phyloP scores from a whole-genome alignment of 2,113 vertebrate genomes.

The Sylvilagus bachmani region DNA sequence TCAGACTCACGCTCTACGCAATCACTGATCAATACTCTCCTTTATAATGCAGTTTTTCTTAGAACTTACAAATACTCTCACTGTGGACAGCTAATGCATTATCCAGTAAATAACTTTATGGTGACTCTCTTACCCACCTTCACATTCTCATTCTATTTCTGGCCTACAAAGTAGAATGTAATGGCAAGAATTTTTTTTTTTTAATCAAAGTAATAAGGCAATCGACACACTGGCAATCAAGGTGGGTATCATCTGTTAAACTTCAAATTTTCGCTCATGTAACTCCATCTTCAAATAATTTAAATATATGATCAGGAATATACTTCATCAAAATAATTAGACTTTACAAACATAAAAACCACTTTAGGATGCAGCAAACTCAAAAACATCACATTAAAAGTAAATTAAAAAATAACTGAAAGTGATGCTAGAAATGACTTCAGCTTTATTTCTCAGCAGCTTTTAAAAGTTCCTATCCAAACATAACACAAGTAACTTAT shows the following conservation, averaged over 20 bases:
- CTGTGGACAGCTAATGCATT: constrained; percentile 45
- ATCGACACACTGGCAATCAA: background rate
- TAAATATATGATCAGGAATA: constrained; percentile 52
- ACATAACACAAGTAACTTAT: background rate
- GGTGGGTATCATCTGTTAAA: background rate
- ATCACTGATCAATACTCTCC: constrained; percentile 61
- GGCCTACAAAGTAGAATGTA: constrained; percentile 50
- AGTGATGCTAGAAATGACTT: background rate
- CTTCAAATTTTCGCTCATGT: constrained; percentile 22
- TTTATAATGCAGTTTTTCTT: constrained; percentile 59
- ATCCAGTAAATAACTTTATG: constrained; percentile 6
- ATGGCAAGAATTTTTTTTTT: constrained; percentile 38
- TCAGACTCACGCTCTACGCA: constrained; percentile 62
- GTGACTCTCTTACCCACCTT: background rate
- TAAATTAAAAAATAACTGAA: constrained; percentile 47
- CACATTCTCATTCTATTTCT: constrained; percentile 43
- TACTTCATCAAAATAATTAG: constrained; percentile 52
- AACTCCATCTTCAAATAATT: constrained; percentile 56
- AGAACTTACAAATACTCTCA: constrained; percentile 37
- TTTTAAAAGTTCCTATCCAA: constrained; percentile 29
- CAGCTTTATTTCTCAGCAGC: constrained; percentile 8
- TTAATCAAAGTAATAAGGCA: constrained; percentile 53
- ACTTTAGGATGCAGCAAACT: constrained; percentile 43
- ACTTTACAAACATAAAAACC: constrained; percentile 43
- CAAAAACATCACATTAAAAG: constrained; percentile 57